Base-by-base conservation (phyloP, 2,113 vertebrate genomes). In the Coturnix japonica region DNA sequence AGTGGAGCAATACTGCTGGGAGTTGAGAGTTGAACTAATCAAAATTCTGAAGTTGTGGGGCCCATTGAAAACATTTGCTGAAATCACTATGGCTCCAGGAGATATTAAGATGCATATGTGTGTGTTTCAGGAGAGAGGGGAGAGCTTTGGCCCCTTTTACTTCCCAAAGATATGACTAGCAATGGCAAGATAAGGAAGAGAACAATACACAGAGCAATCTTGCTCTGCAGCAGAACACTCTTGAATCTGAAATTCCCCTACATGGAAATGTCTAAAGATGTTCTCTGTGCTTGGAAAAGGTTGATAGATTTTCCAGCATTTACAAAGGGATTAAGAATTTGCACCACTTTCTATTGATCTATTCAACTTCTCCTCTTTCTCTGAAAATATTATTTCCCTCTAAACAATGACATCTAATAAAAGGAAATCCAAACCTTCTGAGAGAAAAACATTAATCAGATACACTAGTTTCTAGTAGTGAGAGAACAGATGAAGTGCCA, bases 1-100 rank as follows among this genome's bases (percentile, higher is more conserved):
- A 90, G 87, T 92, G 84, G 95, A 94, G 81, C 39, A 78, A 94
- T 91, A 79, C 77, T 94, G 15, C 28, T 54, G 94, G 66, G 88
- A 89, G 12, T 7, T 78, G 61, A 61, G 77, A 90, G 61, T 49
- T 78, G 73, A 85, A 61, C 84, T 91, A 89, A 89, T 87, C 77
- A 94, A 92, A 96, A 90, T 90, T 84, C 74, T 70, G 39, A 86
- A 91, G 65, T 86, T 90, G 54, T 39, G 44, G 41, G 37, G 11
- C 33, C 65, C 65, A 78, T 51, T 81, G 89, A 93, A 94, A 94
- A 90, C 56, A 77, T 86, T 91, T 81, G 33, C 46, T 88, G 80
- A 74, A 91, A 86, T 54, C 65, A 37, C 43, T 71, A 1, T 71
- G 86, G 60, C 76, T 93, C 76, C 76, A 90, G 51, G 56, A 96